Evolutionary conservation across 64 coral and sea anemone species (phyloP), one percentile per base, ranked within the genome.

Genomic region (Montipora efflorescens): DNA sequence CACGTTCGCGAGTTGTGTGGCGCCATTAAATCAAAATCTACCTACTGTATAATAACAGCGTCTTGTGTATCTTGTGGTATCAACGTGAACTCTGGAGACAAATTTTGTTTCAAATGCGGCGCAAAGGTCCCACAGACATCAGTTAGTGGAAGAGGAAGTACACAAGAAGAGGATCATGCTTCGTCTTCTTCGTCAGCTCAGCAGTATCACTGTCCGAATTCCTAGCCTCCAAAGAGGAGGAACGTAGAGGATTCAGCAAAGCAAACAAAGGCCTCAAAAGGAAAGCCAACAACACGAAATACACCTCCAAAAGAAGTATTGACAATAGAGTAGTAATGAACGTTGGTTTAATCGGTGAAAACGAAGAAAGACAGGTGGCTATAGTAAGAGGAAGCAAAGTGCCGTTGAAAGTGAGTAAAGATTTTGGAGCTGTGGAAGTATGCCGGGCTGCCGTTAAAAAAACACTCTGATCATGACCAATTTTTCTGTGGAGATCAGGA

Each of bases 241-340:
- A 72, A 72, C n/a, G n/a, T 5, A 19, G 13, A 1, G 68, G 68
- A 72, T 74, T 25, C 71, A 74, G 71, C 71, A 74, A 74, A 20
- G 5, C 71, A 74, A 25, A 23, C 19, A 74, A 74, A 74, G n/a
- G 71, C 12, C 12, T 74, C 18, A 70, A 70, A 70, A 70, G 67
- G 0, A 70, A 22, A 70, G 67, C 9, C 14, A 70, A 70, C 67
- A 70, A 70, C 8, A 70, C 9, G n/a, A 21, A 21, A 70, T 70
- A 16, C 67, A 70, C 67, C n/a, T 70, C 67, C 67, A 70, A 70
- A 70, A 70, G 67, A 21, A 21, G 67, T 18, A 70, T 70, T 70
- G 67, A 7, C 95, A 59, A 74, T 81, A 91, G 19, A 96, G 51
- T 12, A 48, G 79, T 81, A 8, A 81, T 81, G 28, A 5, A 58